Percentiles rank a stretch among this genome's conserved stretches.
These are phyloP conservation scores for Labeo catla DNA, from an alignment of 2,113 vertebrate genomes.

Conservation along the genomic window DNA sequence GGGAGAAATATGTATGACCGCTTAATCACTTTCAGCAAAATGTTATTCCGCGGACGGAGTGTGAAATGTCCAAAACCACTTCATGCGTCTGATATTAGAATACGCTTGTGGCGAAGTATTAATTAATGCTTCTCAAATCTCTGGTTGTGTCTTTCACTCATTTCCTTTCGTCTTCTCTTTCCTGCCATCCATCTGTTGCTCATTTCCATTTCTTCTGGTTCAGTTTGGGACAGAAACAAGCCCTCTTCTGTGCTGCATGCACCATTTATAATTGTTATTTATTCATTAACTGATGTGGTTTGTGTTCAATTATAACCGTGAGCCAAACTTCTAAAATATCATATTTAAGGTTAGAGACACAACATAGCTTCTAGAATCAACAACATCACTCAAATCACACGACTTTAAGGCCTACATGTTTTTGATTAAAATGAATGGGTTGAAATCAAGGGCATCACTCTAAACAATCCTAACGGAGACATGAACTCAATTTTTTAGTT, in stretches of 20 bases:
- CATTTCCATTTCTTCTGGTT: constrained; percentile 61
- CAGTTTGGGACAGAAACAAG: constrained; percentile 25
- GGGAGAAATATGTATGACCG: constrained; percentile 5
- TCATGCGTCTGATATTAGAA: constrained; percentile 20
- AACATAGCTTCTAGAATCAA: neutral
- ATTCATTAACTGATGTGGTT: neutral
- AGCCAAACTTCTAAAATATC: neutral
- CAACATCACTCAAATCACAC: neutral
- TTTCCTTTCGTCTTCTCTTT: constrained; percentile 60
- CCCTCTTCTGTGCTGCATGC: constrained; percentile 13
- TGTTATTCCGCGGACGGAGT: neutral
- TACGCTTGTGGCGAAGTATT: constrained; percentile 41
- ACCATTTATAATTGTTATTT: neutral
- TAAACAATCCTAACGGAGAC: neutral
- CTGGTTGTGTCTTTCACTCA: constrained; percentile 56
- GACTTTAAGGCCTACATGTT: neutral
- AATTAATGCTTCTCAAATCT: constrained; percentile 52
- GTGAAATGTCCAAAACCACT: constrained; percentile 29
- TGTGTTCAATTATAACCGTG: neutral
- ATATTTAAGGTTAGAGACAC: neutral
- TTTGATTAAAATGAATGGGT: neutral
- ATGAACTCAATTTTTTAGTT: neutral
- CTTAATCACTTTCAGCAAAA: constrained; percentile 13
- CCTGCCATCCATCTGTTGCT: constrained; percentile 77
- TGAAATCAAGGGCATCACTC: neutral